phyloP scores from a whole-genome alignment of 2,113 vertebrate species.

The Zosterops borbonicus region DNA sequence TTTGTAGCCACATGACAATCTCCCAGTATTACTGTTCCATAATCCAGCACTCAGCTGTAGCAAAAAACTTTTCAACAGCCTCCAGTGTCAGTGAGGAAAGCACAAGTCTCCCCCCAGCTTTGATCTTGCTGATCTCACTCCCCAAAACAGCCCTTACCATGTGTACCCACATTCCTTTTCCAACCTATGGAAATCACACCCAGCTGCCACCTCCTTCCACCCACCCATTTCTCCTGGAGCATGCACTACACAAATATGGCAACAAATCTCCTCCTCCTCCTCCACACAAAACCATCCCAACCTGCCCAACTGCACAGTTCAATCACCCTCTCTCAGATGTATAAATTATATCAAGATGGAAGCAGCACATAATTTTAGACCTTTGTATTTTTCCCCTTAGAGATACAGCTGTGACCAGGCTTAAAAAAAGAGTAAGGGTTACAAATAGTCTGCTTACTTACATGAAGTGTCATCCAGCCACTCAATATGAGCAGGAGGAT shows the following conservation, averaged over 20 bases:
- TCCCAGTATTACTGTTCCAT: background rate
- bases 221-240: background rate
- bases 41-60: background rate
- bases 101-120: background rate
- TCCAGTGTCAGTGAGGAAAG: background rate
- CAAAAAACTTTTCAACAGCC: background rate
- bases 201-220: background rate
- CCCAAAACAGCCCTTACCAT: background rate
- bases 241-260: background rate
- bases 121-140: background rate
- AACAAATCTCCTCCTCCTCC: background rate
- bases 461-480: constrained; percentile 96
- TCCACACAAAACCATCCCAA: background rate
- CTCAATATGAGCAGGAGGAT: constrained; percentile 97
- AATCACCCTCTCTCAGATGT: background rate
- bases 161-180: background rate
- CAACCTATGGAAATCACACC: background rate
- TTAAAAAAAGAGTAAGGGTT: background rate
- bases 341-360: background rate
- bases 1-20: background rate
- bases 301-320: background rate
- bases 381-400: accelerated
- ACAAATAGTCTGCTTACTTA: constrained; percentile 70
- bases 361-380: background rate
- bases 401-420: background rate